A percentile compares a stretch with the other conserved stretches of the same genome.
Evolutionary conservation across 2,113 vertebrate genomes (phyloP).

Genomic region (Seriola quinqueradiata): DNA sequence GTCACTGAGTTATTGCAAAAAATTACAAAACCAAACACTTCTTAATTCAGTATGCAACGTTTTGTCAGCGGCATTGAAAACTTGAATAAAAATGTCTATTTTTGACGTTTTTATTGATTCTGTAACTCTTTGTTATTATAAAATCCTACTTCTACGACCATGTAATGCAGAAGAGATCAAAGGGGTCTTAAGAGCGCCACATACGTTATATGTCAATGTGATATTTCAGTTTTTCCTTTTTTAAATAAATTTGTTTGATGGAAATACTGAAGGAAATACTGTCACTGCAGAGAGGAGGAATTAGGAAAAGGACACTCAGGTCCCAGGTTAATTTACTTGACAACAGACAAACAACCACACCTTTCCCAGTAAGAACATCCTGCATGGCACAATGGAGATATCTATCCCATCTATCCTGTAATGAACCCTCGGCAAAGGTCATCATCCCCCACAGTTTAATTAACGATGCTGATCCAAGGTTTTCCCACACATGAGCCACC

Average conservation of each 20-base stretch:
- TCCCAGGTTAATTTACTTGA: neutral
- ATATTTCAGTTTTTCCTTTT: too few species aligned
- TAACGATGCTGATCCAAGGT: neutral
- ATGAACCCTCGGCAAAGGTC: constrained; percentile 35
- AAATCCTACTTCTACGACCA: neutral
- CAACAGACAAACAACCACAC: neutral
- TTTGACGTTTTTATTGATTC: neutral
- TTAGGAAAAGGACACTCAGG: too few species aligned
- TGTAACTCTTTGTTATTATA: neutral
- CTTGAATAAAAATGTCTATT: neutral
- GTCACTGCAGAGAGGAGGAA: neutral
- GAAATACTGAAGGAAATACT: neutral
- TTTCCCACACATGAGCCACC: neutral
- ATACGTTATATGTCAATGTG: too few species aligned
- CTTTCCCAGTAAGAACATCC: neutral
- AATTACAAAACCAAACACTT: neutral
- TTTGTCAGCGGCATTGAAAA: neutral
- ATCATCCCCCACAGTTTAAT: constrained; percentile 32
- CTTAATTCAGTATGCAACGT: neutral
- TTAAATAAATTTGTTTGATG: neutral
- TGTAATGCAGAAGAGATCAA: neutral
- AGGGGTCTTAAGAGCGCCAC: too few species aligned
- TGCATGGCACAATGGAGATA: neutral
- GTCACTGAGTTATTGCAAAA: neutral
- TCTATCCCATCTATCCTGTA: neutral